Conservation (phyloP, 2,797 vertebrate genomes). For the Melanotaenia boesemani region DNA sequence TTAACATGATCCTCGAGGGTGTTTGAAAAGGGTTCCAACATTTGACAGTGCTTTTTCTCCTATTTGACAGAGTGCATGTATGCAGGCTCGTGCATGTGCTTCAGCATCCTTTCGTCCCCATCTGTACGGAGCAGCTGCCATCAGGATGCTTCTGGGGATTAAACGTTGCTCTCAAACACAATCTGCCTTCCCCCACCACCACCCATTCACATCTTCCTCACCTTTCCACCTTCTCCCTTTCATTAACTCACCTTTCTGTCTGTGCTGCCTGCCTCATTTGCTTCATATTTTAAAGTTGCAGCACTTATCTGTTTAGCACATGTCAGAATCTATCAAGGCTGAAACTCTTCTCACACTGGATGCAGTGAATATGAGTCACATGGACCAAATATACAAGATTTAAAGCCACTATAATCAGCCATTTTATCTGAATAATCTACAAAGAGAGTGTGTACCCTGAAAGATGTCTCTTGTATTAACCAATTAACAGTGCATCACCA, state of each 20-base stretch:
- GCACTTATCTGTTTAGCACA: slow-evolving; percentile 1
- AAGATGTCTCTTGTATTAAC: not conserved
- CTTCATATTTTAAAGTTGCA: slow-evolving; percentile 20
- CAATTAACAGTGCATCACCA: not conserved
- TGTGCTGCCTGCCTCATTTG: slow-evolving; percentile 2
- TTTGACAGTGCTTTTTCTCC: slow-evolving; percentile 38
- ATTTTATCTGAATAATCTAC: not conserved
- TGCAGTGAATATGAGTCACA: slow-evolving; percentile 6
- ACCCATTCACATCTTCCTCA: slow-evolving; percentile 60
- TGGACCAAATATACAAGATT: not conserved
- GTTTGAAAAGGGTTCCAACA: slow-evolving; percentile 54
- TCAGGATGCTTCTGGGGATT: slow-evolving; percentile 78
- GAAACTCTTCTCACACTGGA: not conserved
- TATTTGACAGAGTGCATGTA: slow-evolving; percentile 32
- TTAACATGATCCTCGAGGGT: slow-evolving; percentile 64
- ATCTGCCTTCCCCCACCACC: slow-evolving; percentile 59
- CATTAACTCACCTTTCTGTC: slow-evolving; percentile 17
- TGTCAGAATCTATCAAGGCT: not conserved
- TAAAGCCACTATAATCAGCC: not conserved
- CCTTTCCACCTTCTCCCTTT: slow-evolving; percentile 48
- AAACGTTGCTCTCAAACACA: slow-evolving; percentile 70
- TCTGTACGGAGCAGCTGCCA: slow-evolving; percentile 76
- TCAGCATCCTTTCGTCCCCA: slow-evolving; percentile 63
- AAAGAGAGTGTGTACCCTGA: not conserved
- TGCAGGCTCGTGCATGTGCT: slow-evolving; percentile 18